These are phyloP conservation scores for Acanthosepion pharaonis DNA, from an alignment of 2,888 invertebrate species.

Conservation along the genomic window DNA sequence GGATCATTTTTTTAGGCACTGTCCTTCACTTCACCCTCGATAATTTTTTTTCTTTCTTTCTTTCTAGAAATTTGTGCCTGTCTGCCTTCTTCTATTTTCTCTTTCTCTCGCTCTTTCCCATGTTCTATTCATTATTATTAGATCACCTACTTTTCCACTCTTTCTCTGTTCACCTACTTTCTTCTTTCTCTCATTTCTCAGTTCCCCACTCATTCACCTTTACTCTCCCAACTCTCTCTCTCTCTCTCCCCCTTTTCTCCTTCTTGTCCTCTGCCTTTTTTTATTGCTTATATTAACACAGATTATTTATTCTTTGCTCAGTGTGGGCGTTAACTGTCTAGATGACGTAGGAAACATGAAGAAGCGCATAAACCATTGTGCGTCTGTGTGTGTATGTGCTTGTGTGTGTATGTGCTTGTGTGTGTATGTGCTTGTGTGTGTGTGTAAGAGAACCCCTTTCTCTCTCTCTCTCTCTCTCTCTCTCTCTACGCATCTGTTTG, in stretches of 20 bases:
- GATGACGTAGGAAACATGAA: constrained; percentile 17
- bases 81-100: background rate
- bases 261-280: background rate
- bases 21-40: background rate
- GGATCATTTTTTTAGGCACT: background rate
- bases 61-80: background rate
- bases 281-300: constrained; percentile 9
- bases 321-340: constrained; percentile 33
- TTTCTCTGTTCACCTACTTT: background rate
- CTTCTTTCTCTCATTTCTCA: background rate
- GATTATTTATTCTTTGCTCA: background rate
- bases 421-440: no score
- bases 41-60: background rate
- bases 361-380: background rate
- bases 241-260: background rate
- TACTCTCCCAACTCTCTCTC: background rate
- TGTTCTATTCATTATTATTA: background rate
- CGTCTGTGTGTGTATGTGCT: background rate
- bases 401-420: no score
- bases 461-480: background rate
- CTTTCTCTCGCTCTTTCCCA: background rate
- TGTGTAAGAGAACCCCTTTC: background rate
- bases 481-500: background rate
- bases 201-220: background rate
- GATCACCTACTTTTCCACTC: background rate